phyloP scores from a whole-genome alignment of 2,113 vertebrate species.

The Porphyrio hochstetteri region DNA sequence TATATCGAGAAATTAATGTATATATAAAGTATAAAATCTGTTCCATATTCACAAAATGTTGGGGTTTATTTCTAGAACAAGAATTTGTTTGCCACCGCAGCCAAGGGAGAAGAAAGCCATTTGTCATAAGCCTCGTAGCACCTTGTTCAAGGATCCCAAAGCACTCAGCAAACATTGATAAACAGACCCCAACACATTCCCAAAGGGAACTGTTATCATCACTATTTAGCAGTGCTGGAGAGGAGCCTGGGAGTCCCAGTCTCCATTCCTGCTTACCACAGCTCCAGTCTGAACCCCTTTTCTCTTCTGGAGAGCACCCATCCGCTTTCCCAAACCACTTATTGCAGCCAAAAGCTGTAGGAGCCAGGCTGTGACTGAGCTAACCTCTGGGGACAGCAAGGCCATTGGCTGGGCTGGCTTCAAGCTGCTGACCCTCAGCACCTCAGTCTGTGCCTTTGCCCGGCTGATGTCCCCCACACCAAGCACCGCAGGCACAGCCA shows the following conservation, averaged over 20 bases:
- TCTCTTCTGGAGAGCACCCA: background rate
- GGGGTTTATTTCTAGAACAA: background rate
- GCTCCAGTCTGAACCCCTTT: background rate
- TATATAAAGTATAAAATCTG: background rate
- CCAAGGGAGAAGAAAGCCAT: background rate
- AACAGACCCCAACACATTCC: background rate
- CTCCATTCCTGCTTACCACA: background rate
- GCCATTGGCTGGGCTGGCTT: background rate
- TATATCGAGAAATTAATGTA: background rate
- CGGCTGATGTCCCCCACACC: accelerated
- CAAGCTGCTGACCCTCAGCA: background rate
- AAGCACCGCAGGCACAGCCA: background rate
- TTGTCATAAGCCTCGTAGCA: background rate
- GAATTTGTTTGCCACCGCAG: background rate
- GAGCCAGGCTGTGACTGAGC: background rate
- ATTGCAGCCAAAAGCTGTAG: background rate
- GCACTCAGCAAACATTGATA: background rate
- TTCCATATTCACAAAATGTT: background rate
- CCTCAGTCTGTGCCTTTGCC: background rate
- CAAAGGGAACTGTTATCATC: background rate
- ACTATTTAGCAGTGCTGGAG: background rate
- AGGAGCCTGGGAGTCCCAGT: background rate
- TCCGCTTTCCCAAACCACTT: background rate
- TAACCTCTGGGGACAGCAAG: background rate
- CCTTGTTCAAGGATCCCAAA: constrained; percentile 13